These are phyloP conservation scores for Origma solitaria DNA, from an alignment of 2,113 vertebrate species.

Conservation along the genomic window DNA sequence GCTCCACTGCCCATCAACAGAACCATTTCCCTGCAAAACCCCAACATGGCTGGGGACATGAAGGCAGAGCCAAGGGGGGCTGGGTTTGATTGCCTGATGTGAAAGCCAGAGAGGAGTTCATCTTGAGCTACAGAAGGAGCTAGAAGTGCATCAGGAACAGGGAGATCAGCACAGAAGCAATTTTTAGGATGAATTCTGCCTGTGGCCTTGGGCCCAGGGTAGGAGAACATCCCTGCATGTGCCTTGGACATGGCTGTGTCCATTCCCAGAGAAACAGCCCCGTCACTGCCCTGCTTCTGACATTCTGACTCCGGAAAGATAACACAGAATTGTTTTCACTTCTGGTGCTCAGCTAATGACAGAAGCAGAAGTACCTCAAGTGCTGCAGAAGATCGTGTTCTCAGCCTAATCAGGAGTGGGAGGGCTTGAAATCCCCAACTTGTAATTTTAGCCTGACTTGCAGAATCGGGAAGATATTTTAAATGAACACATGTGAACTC, in stretches of 20 bases:
- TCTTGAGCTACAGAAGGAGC: neutral
- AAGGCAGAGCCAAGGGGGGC: neutral
- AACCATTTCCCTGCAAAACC: neutral
- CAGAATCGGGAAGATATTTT: neutral
- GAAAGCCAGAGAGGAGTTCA: neutral
- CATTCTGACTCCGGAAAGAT: neutral
- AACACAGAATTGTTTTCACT: neutral
- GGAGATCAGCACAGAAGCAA: neutral
- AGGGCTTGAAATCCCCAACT: conserved; percentile 20
- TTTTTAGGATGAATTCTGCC: neutral
- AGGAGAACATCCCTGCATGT: neutral
- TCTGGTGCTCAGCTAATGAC: neutral
- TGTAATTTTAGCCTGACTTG: neutral
- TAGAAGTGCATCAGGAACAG: neutral
- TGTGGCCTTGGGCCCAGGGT: neutral
- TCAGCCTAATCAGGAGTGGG: conserved; percentile 28
- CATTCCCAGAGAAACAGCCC: neutral
- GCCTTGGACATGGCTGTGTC: neutral
- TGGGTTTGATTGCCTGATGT: neutral
- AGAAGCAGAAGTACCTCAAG: conserved; percentile 2
- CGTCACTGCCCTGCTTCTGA: neutral
- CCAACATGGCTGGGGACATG: neutral
- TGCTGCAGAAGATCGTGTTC: neutral
- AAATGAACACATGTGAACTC: neutral
- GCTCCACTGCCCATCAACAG: neutral